Conservation (phyloP, 2,797 vertebrate genomes). For the Petrocephalus sullivani region DNA sequence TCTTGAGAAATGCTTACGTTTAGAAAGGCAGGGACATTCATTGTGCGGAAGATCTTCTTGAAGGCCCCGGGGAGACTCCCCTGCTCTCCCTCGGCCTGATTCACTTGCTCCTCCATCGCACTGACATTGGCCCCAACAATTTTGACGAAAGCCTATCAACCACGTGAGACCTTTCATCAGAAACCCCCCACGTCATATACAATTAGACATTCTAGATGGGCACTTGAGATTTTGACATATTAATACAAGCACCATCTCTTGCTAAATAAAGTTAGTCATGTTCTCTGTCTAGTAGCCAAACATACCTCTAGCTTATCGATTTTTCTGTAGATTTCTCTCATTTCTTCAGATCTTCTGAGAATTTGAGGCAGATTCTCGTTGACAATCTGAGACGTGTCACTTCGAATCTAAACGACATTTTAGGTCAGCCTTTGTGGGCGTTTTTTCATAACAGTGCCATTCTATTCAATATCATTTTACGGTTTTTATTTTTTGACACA, state of each 20-base stretch:
- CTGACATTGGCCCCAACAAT: slow-evolving; percentile 76
- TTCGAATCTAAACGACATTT: slow-evolving; percentile 64
- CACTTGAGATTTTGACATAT: not conserved
- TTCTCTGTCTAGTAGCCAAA: not conserved
- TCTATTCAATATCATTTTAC: not conserved
- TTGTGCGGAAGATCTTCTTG: slow-evolving; percentile 80
- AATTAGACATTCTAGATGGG: not conserved
- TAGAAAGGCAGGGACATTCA: slow-evolving; percentile 77
- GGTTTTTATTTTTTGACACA: not conserved
- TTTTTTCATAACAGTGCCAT: not conserved
- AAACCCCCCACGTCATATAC: not conserved
- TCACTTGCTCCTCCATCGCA: slow-evolving; percentile 83
- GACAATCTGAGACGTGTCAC: slow-evolving; percentile 81
- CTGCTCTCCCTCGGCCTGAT: slow-evolving; percentile 79
- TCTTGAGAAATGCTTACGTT: slow-evolving; percentile 55
- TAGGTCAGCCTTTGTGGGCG: not conserved
- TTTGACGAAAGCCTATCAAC: slow-evolving; percentile 76
- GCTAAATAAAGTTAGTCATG: not conserved
- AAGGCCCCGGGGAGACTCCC: slow-evolving; percentile 77
- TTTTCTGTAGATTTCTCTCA: slow-evolving; percentile 79
- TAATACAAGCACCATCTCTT: not conserved
- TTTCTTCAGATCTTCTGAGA: slow-evolving; percentile 77
- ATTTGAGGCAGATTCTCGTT: slow-evolving; percentile 83
- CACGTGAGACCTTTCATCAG: slow-evolving; percentile 11
- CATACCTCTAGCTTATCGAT: slow-evolving; percentile 89